These are phyloP conservation scores for Hypomesus transpacificus DNA, from an alignment of 2,113 vertebrate species.

Conservation along the genomic window DNA sequence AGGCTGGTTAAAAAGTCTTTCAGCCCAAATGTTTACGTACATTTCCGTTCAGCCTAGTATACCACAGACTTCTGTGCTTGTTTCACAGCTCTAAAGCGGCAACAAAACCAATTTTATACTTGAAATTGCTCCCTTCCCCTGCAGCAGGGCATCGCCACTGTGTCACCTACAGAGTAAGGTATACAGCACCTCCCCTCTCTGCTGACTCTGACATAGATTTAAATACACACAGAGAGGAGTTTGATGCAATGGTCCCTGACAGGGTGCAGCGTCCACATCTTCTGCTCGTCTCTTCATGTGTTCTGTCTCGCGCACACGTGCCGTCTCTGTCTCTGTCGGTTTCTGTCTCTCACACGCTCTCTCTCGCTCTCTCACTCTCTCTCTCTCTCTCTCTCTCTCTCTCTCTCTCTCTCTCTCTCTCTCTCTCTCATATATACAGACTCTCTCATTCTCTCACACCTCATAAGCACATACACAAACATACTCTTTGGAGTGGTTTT, in stretches of 20 bases:
- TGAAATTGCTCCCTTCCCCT: background rate
- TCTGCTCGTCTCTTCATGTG: constrained; percentile 11
- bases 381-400: constrained; percentile 1
- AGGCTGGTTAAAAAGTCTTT: no score
- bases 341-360: constrained; percentile 4
- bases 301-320: constrained; percentile 11
- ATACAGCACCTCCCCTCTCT: constrained; percentile 23
- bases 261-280: constrained; percentile 43
- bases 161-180: constrained; percentile 36
- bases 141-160: background rate
- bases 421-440: constrained; percentile 23
- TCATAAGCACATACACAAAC: background rate
- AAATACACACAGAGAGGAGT: constrained; percentile 38
- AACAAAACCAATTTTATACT: constrained; percentile 25
- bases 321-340: constrained; percentile 13
- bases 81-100: constrained; percentile 18
- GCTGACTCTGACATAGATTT: constrained; percentile 53
- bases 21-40: no score
- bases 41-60: no score
- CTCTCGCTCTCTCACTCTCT: constrained; percentile 6
- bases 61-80: background rate
- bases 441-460: background rate
- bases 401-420: background rate
- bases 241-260: constrained; percentile 44
- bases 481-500: constrained; percentile 25